Evolutionary conservation across 1,140 invertebrate species (phyloP), one percentile per base, ranked within the genome.

Genomic region (Drosophila sucinea): DNA sequence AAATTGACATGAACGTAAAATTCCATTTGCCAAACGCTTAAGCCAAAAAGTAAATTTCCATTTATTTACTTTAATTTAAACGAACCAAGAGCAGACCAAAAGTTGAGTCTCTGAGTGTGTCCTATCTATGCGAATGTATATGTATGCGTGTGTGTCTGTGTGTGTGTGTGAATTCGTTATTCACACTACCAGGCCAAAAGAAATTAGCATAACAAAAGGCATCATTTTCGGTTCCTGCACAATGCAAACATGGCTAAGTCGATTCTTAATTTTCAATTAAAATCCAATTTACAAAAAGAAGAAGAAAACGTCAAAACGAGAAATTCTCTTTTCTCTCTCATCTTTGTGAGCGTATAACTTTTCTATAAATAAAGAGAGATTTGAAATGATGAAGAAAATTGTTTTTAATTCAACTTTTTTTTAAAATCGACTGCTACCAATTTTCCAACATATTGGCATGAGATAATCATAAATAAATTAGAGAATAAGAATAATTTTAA

Each of bases 251-350:
- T 86, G 79, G 79, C 83, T 86, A 87, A 86, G 82, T 82, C 82
- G 83, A 86, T 86, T 86, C 83, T 82, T 86, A 86, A 86, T 87
- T 86, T 86, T 82, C 83, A 86, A 86, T 86, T 86, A 87, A 86
- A 86, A 86, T 87, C 82, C 82, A 87, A 86, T 86, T 86, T 86
- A 86, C 72, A 60, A 65, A 70, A 58, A 64, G 66, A 77, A 72
- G 82, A 70, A 72, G 82, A 70, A 86, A 82, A 74, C 65, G 60
- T 33, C 65, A 63, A 56, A 79, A 68, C 71, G 60, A 56, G 4
- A 47, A 51, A 51, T 51, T 51, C 23, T 51, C 44, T 27, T 51
- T 73, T 66, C 56, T 78, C 63, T 41, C 54, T 55, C 44, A 3
- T 27, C 23, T 8, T 5, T 47, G 3, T 41, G 54, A 76, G 69